phyloP scores from a whole-genome alignment of 2,113 vertebrate species.

The Picathartes gymnocephalus region DNA sequence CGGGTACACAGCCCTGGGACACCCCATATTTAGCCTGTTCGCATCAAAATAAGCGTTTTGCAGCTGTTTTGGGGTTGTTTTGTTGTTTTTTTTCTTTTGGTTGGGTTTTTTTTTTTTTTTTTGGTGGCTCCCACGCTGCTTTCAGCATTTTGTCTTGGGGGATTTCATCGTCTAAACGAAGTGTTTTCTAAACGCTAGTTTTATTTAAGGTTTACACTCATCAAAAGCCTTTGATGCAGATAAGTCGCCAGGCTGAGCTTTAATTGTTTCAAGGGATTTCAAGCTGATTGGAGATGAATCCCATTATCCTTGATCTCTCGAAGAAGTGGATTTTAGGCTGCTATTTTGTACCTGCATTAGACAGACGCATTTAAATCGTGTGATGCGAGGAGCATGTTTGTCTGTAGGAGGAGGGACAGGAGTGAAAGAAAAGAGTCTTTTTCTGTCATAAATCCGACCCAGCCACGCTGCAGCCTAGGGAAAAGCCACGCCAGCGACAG shows the following conservation, averaged over 20 bases:
- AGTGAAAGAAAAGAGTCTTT: neutral
- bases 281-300: neutral
- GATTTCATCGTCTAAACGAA: fast-evolving
- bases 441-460: fast-evolving
- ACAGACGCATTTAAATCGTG: neutral
- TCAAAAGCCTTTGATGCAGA: neutral
- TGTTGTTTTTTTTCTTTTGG: no score
- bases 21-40: neutral
- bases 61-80: neutral
- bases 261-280: neutral
- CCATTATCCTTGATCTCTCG: neutral
- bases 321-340: neutral
- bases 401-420: fast-evolving
- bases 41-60: neutral
- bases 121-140: fast-evolving
- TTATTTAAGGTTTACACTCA: neutral
- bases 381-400: fast-evolving
- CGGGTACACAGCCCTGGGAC: neutral
- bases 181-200: fast-evolving
- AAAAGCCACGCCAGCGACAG: neutral
- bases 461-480: neutral
- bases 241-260: neutral
- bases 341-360: neutral
- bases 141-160: neutral
- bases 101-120: neutral